Percentiles rank a stretch among this genome's conserved stretches.
phyloP scores from a whole-genome alignment of 2,113 vertebrate genomes.

The Spheniscus mendiculus region DNA sequence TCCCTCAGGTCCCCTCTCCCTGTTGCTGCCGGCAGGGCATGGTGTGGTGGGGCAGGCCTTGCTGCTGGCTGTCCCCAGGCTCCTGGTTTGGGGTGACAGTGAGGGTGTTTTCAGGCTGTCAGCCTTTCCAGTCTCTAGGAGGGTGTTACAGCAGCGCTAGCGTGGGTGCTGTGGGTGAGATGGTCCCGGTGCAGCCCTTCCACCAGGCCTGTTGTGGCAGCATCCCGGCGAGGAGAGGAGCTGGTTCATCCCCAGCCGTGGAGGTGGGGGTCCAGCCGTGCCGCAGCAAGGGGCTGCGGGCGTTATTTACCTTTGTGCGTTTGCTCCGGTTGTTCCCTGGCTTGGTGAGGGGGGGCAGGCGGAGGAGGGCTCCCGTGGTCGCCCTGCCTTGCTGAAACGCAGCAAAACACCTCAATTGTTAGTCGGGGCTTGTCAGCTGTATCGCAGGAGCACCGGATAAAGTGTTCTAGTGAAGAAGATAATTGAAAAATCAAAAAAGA shows the following conservation, averaged over 20 bases:
- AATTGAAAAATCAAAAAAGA: slow-evolving; percentile 96
- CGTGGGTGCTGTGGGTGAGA: fast-evolving
- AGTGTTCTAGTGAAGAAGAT: slow-evolving; percentile 81
- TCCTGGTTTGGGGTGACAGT: fast-evolving
- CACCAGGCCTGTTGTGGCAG: fast-evolving
- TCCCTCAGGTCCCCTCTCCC: neutral
- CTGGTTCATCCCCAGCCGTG: fast-evolving
- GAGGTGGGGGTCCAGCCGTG: fast-evolving
- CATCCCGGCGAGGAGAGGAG: fast-evolving
- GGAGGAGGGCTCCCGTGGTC: neutral
- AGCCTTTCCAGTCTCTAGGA: neutral
- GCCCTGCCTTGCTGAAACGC: neutral
- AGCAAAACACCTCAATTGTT: slow-evolving; percentile 40
- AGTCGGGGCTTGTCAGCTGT: slow-evolving; percentile 70
- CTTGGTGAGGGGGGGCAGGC: neutral
- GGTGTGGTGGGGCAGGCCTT: neutral
- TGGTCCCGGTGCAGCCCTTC: neutral
- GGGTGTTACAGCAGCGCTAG: fast-evolving
- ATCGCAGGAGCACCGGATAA: slow-evolving; percentile 64
- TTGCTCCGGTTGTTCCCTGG: neutral
- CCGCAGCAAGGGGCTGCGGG: neutral
- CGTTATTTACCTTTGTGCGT: neutral
- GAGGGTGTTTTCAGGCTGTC: neutral
- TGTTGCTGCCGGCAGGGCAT: fast-evolving
- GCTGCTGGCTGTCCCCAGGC: neutral